Conservation (phyloP, 1,140 invertebrate species). For the Zaprionus gabonicus region DNA sequence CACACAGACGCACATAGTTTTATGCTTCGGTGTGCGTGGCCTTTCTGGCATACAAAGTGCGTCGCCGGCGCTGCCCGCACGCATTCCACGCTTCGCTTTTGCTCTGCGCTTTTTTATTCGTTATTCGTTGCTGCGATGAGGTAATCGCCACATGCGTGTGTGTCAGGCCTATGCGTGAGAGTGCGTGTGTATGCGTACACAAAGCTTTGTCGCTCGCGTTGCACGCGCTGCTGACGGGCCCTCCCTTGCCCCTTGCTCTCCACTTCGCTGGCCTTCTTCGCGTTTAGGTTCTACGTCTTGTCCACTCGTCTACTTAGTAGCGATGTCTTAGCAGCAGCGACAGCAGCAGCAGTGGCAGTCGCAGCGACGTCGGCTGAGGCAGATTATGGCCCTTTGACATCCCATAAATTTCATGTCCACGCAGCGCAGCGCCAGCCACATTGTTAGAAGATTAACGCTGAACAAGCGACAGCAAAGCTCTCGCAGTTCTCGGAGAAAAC, state of each 20-base stretch:
- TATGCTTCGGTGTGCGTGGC: conserved; percentile 43
- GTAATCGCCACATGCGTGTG: conserved; percentile 74
- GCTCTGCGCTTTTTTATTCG: conserved; percentile 63
- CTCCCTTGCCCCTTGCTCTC: conserved; percentile 6
- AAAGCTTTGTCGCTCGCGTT: conserved; percentile 68
- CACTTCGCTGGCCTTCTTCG: conserved; percentile 28
- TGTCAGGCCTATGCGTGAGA: conserved; percentile 38
- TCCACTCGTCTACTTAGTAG: conserved; percentile 27
- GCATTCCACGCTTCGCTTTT: conserved; percentile 71
- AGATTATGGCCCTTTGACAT: conserved; percentile 82
- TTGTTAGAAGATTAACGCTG: conserved; percentile 67
- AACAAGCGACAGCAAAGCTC: conserved; percentile 38
- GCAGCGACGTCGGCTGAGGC: conserved; percentile 4
- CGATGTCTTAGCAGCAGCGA: conserved; percentile 13
- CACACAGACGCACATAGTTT: conserved; percentile 8
- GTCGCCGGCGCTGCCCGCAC: conserved; percentile 45
- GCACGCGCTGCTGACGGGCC: conserved; percentile 65
- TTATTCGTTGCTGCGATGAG: conserved; percentile 63
- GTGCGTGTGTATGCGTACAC: conserved; percentile 36
- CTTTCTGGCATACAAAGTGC: conserved; percentile 55
- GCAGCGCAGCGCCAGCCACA: conserved; percentile 63
- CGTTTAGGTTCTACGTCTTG: conserved; percentile 38
- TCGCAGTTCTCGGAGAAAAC: neutral
- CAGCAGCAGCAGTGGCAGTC: conserved; percentile 6
- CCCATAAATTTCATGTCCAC: conserved; percentile 79